phyloP scores from a whole-genome alignment of 2,888 invertebrate species.

The Automeris io region DNA sequence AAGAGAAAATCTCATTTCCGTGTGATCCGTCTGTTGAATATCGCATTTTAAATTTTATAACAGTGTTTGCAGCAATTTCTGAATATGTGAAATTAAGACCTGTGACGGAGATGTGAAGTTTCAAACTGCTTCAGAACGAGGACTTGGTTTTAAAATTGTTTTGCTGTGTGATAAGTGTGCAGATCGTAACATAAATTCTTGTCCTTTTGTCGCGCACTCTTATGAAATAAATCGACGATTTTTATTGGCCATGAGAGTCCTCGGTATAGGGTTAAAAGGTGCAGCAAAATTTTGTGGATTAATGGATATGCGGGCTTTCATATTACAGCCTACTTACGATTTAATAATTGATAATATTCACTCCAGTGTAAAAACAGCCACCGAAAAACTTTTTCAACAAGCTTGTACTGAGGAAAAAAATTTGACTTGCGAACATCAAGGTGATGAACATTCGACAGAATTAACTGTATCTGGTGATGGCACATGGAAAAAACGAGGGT shows the following conservation, averaged over 20 bases:
- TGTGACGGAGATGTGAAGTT: neutral
- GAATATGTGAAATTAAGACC: slow-evolving; percentile 4
- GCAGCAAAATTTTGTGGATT: slow-evolving; percentile 19
- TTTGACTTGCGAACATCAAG: slow-evolving; percentile 1
- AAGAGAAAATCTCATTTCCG: slow-evolving; percentile 1
- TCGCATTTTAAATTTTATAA: neutral
- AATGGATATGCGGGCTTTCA: neutral
- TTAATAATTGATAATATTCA: slow-evolving; percentile 9
- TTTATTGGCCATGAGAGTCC: slow-evolving; percentile 23
- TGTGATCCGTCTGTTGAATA: slow-evolving; percentile 5
- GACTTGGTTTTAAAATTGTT: slow-evolving; percentile 25
- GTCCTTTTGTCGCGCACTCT: slow-evolving; percentile 16
- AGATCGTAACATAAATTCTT: slow-evolving; percentile 12
- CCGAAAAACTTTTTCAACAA: slow-evolving; percentile 5
- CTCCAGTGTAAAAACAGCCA: slow-evolving; percentile 7
- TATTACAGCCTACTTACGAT: neutral
- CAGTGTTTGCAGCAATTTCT: slow-evolving; percentile 14
- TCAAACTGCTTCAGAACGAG: slow-evolving; percentile 7
- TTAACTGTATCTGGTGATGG: slow-evolving; percentile 2
- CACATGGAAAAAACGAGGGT: slow-evolving; percentile 6
- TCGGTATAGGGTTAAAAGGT: slow-evolving; percentile 21
- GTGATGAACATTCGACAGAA: neutral
- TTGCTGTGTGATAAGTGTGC: slow-evolving; percentile 17
- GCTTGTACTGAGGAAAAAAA: slow-evolving; percentile 4
- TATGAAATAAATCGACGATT: slow-evolving; percentile 24